A percentile compares a stretch with the other conserved stretches of the same genome.
Conservation (phyloP, 1,140 invertebrate genomes). For the Papilio glaucus region DNA sequence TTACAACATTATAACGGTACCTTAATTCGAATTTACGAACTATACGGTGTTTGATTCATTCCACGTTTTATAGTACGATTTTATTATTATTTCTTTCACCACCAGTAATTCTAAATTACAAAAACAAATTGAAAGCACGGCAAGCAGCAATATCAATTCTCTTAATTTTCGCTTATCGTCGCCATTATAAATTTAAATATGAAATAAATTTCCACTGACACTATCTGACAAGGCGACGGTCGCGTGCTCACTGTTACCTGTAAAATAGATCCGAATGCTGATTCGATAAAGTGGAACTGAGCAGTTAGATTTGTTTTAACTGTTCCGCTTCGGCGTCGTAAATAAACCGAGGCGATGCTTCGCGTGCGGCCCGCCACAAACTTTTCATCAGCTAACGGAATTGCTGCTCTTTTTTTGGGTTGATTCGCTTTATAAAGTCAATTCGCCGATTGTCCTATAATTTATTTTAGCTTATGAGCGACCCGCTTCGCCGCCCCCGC, state of each 20-base stretch:
- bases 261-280: slow-evolving; percentile 46
- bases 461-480: background rate
- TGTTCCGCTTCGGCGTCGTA: slow-evolving; percentile 38
- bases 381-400: slow-evolving; percentile 36
- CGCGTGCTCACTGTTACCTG: slow-evolving; percentile 43
- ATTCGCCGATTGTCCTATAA: background rate
- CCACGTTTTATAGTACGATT: too few relatives aligned
- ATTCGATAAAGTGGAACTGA: slow-evolving; percentile 56
- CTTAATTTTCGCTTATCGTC: background rate
- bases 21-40: too few relatives aligned
- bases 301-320: slow-evolving; percentile 50
- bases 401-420: background rate
- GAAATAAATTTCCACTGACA: slow-evolving; percentile 40
- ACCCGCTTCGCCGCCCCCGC: too few relatives aligned
- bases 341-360: slow-evolving; percentile 39
- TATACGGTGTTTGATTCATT: too few relatives aligned
- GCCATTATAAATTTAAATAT: slow-evolving; percentile 5
- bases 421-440: slow-evolving; percentile 15
- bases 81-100: too few relatives aligned
- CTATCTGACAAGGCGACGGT: slow-evolving; percentile 37
- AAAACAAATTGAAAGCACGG: background rate
- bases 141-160: background rate
- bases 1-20: too few relatives aligned
- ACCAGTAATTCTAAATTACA: background rate
- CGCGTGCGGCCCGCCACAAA: slow-evolving; percentile 40